A percentile compares a stretch with the other conserved stretches of the same genome.
Evolutionary conservation across 2,888 invertebrate species (phyloP).

Genomic region (Patella depressa): DNA sequence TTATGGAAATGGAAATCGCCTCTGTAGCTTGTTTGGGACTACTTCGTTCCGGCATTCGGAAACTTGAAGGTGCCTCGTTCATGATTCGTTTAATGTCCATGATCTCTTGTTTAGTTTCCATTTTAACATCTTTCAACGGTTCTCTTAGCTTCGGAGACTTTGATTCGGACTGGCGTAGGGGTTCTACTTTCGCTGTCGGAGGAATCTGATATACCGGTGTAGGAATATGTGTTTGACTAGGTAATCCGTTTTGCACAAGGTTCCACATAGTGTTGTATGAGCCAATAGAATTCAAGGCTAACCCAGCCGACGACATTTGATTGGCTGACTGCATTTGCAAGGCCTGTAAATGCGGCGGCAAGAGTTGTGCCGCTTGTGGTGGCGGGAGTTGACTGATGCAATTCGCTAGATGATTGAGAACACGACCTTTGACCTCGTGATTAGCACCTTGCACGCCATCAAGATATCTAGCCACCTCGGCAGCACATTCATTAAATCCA

Average conservation of each 20-base stretch:
- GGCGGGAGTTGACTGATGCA: slow-evolving; percentile 26
- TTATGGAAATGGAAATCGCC: slow-evolving; percentile 12
- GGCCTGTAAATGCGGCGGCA: slow-evolving; percentile 15
- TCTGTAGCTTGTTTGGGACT: not conserved
- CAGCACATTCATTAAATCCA: slow-evolving; percentile 48
- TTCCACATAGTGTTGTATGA: slow-evolving; percentile 20
- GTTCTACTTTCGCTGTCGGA: slow-evolving; percentile 1
- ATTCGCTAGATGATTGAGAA: slow-evolving; percentile 41
- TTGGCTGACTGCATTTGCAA: slow-evolving; percentile 22
- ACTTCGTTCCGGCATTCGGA: not conserved
- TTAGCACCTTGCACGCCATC: slow-evolving; percentile 34
- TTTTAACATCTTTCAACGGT: slow-evolving; percentile 16
- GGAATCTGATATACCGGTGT: slow-evolving; percentile 5
- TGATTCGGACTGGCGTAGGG: slow-evolving; percentile 14
- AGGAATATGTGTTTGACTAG: slow-evolving; percentile 8
- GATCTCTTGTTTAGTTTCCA: not conserved
- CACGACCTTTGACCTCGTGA: slow-evolving; percentile 38
- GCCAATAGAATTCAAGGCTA: slow-evolving; percentile 5
- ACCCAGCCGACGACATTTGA: slow-evolving; percentile 10
- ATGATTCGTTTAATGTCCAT: not conserved
- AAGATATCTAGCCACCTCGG: slow-evolving; percentile 44
- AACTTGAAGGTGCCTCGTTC: slow-evolving; percentile 14
- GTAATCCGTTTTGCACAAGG: slow-evolving; percentile 13
- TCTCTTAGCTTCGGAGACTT: slow-evolving; percentile 11
- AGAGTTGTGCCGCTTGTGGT: slow-evolving; percentile 8